Evolutionary conservation across 2,113 vertebrate species (phyloP), one percentile per base, ranked within the genome.

Genomic region (Equus przewalskii): DNA sequence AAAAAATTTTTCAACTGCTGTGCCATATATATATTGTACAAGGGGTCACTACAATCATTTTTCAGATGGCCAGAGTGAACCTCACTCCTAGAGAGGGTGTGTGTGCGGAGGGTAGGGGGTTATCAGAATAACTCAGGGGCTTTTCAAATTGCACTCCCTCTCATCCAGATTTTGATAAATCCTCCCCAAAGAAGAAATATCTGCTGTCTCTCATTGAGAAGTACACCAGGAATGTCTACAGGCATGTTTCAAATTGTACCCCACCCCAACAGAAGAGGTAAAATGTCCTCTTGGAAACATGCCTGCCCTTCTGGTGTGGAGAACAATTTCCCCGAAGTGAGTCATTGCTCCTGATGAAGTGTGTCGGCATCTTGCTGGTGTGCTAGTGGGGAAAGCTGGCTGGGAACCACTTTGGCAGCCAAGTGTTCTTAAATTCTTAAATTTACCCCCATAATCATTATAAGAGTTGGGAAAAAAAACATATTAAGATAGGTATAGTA

Each of bases 391-490:
- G n/a, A 89, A 64, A 79, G 21, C 70, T 94, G 72, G 6, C n/a
- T 89, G 41, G 54, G 44, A 86, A 80, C 5, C 26, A 58, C 21
- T 51, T 58, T 36, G 8, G 13, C 70, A 70, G 62, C 69, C 81
- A 84, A 64, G 26, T 9, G 30, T 76, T 97, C 60, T 92, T 76
- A 88, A 62, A 73, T 36, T 94, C 76, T 96, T 70, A 26, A 46
- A 96, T 75, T 49, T 76, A 11, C 36, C 58, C 3, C 51, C 10
- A 67, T 79, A 79, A 67, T 91, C n/a, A 46, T 73, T 65, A 54
- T 22, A 56, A 58, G 28, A 62, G 30, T 60, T 79, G 33, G 14
- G 5, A 44, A 60, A 26, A 92, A 83, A 79, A 8, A 24, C 46
- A 13, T 44, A 54, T 87, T 84, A 89, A 73, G 19, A 73, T 26